phyloP scores from a whole-genome alignment of 2,888 invertebrate species.

The Drosophila heteroneura region DNA sequence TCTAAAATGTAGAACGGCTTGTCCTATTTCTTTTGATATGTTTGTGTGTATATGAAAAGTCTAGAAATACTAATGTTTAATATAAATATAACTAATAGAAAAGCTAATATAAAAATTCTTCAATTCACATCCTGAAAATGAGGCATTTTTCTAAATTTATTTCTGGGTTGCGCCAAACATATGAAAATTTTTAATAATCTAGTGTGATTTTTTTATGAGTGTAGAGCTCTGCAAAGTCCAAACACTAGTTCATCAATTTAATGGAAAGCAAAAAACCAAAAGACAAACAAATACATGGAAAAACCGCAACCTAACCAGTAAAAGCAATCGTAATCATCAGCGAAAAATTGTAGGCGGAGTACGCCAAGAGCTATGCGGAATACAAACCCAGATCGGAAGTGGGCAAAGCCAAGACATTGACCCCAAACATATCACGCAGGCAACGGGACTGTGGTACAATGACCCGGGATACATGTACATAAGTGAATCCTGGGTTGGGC shows the following conservation, averaged over 20 bases:
- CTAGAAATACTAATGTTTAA: neutral
- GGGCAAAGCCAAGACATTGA: slow-evolving; percentile 60
- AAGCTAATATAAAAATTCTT: neutral
- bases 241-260: slow-evolving; percentile 70
- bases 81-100: neutral
- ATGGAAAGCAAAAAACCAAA: slow-evolving; percentile 32
- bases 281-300: neutral
- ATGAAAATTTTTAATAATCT: neutral
- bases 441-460: slow-evolving; percentile 38
- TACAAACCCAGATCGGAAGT: slow-evolving; percentile 36
- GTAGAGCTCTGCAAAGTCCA: slow-evolving; percentile 25
- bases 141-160: neutral
- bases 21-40: neutral
- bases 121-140: neutral
- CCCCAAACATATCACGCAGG: slow-evolving; percentile 56
- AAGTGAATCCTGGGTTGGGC: slow-evolving; percentile 23
- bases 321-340: slow-evolving; percentile 49
- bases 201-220: neutral
- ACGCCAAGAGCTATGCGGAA: neutral
- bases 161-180: neutral
- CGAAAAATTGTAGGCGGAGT: slow-evolving; percentile 27
- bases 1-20: neutral
- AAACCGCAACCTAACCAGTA: neutral
- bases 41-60: neutral
- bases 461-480: slow-evolving; percentile 45